Evolutionary conservation across 2,113 vertebrate genomes (phyloP).

Genomic region (Dunckerocampus dactyliophorus): DNA sequence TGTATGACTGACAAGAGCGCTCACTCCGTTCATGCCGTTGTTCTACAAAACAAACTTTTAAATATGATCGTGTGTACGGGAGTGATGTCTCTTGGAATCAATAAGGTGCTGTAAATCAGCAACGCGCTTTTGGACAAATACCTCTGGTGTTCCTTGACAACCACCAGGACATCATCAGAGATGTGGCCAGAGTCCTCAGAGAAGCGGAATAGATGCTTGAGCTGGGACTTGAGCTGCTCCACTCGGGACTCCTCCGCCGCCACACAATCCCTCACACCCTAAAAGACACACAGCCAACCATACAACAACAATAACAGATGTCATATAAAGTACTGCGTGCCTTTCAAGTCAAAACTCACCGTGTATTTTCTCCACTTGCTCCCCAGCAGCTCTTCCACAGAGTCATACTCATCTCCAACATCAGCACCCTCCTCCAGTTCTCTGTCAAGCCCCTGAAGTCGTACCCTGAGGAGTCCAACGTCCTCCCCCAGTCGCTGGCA

Average conservation of each 20-base stretch:
- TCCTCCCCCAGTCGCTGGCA: constrained; percentile 71
- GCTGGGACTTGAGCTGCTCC: constrained; percentile 79
- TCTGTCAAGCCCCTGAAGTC: constrained; percentile 71
- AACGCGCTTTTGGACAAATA: constrained; percentile 33
- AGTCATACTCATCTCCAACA: constrained; percentile 35
- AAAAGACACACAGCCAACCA: constrained; percentile 9
- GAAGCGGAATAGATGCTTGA: constrained; percentile 82
- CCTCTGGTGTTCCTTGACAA: constrained; percentile 88
- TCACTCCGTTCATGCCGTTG: too few species aligned
- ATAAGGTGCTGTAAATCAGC: background rate
- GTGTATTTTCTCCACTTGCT: constrained; percentile 78
- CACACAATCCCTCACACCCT: constrained; percentile 76
- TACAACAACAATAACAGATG: too few species aligned
- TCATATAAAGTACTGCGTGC: background rate
- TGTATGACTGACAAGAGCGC: too few species aligned
- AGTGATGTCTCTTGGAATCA: too few species aligned
- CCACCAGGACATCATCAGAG: constrained; percentile 75
- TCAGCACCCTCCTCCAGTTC: constrained; percentile 61
- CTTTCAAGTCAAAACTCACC: constrained; percentile 61
- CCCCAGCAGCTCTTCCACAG: constrained; percentile 78
- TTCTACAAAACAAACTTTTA: too few species aligned
- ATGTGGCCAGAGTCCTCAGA: constrained; percentile 74
- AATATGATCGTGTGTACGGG: too few species aligned
- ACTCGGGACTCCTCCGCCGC: constrained; percentile 75
- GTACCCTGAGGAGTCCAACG: constrained; percentile 65